phyloP scores from a whole-genome alignment of 2,797 vertebrate genomes.

The Chrysocyon brachyurus region DNA sequence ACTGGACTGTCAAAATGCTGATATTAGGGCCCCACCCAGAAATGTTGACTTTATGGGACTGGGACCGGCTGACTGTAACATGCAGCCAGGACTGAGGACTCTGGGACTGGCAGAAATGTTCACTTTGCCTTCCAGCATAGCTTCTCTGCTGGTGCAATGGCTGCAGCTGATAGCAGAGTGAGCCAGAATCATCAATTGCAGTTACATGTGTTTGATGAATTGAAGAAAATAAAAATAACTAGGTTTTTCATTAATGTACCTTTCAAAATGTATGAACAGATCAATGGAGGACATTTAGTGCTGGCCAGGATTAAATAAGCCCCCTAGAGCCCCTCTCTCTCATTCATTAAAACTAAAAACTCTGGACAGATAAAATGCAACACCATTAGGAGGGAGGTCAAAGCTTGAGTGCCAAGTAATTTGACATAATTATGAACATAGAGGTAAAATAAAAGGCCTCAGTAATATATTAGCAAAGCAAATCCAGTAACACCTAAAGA shows the following conservation, averaged over 20 bases:
- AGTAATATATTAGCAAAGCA: background rate
- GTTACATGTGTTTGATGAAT: background rate
- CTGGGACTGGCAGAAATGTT: background rate
- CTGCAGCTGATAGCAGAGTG: background rate
- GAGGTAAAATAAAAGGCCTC: background rate
- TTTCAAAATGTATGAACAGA: slow-evolving; percentile 37
- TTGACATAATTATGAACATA: background rate
- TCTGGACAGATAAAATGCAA: background rate
- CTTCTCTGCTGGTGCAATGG: background rate
- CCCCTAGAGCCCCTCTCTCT: background rate
- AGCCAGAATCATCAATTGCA: background rate
- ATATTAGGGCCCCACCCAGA: background rate
- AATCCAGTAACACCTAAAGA: background rate
- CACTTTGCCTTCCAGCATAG: background rate
- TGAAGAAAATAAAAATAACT: slow-evolving; percentile 51
- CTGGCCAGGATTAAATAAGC: background rate
- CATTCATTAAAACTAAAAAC: background rate
- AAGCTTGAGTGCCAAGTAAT: background rate
- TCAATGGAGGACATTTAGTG: background rate
- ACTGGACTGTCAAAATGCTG: background rate
- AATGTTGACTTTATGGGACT: background rate
- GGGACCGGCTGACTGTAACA: background rate
- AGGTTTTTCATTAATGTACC: slow-evolving; percentile 1
- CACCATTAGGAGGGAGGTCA: background rate
- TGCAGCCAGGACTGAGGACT: background rate